Base-by-base conservation (phyloP, 2,888 invertebrate genomes). In the Lasioglossum vierecki region DNA sequence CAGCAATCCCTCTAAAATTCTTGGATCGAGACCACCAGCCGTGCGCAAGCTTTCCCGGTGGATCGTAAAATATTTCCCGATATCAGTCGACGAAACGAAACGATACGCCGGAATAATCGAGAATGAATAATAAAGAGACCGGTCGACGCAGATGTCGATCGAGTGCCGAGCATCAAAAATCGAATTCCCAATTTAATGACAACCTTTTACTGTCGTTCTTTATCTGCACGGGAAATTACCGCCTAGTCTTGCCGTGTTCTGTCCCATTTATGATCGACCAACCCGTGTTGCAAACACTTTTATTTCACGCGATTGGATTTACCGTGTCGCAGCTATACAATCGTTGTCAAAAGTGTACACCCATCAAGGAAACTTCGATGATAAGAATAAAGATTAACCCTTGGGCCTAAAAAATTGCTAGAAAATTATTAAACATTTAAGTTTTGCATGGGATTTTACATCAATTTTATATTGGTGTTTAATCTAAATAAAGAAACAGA, bases 171-270 rank as follows among this genome's bases (percentile, higher is more conserved):
- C 46, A 76, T 66, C 63, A 46, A 72, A 76, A 66, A 76, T 76
- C 44, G 46, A 76, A 66, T 76, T 35, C 35, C n/a, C 76, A 53
- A 66, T 76, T 66, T 76, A 66, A 76, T 66, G 76, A 30, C 66
- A 35, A 46, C 22, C 13, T 46, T 66, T 76, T 66, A 66, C 30
- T 76, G 22, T 35, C 66, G 30, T n/a, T 9, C 44, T 76, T 76
- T 66, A 46, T 66, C 63, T 30, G 26, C 6, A 6, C 44, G 44
- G 76, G 46, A 72, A 72, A 76, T 76, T 76, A 63, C 49, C 30
- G 41, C 13, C 41, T n/a, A 22, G 41, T 70, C 70, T 70, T 41
- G 39, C 70, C 39, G n/a, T 26, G 4, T 18, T 57, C n/a, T 0
- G 22, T n/a, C 66, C 30, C n/a, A 8, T 35, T 70, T 80, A 70